phyloP scores from a whole-genome alignment of 2,888 invertebrate species.

The Alviniconcha strummeri region DNA sequence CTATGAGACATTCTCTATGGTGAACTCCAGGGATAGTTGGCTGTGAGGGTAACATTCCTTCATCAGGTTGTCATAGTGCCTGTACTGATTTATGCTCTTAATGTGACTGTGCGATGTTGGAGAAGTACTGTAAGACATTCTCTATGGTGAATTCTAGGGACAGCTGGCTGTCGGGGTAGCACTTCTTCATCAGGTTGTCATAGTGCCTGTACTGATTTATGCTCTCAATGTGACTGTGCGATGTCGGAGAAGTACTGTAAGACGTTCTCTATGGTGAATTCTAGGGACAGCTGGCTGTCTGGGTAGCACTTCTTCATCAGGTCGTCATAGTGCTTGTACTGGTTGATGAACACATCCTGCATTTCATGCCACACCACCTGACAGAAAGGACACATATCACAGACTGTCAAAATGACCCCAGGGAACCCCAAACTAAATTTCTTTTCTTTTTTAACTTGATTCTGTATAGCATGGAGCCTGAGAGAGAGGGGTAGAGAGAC shows the following conservation, averaged over 20 bases:
- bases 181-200: constrained; percentile 91
- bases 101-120: constrained; percentile 87
- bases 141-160: constrained; percentile 95
- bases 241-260: constrained; percentile 98
- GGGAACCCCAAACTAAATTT: no score
- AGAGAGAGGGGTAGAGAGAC: no score
- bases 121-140: constrained; percentile 96
- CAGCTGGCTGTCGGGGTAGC: constrained; percentile 96
- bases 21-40: constrained; percentile 91
- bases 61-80: constrained; percentile 90
- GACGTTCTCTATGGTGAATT: constrained; percentile 96
- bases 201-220: constrained; percentile 92
- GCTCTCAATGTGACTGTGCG: constrained; percentile 77
- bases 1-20: constrained; percentile 93
- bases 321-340: constrained; percentile 94
- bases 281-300: constrained; percentile 92
- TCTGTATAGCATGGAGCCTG: no score
- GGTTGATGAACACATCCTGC: constrained; percentile 99
- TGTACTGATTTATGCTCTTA: constrained; percentile 86
- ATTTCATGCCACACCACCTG: constrained; percentile 99
- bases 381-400: background rate
- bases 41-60: constrained; percentile 98
- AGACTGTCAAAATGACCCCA: no score
- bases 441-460: no score
- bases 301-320: constrained; percentile 97